Conservation (phyloP, 2,888 invertebrate species). For the Empis stercorea region DNA sequence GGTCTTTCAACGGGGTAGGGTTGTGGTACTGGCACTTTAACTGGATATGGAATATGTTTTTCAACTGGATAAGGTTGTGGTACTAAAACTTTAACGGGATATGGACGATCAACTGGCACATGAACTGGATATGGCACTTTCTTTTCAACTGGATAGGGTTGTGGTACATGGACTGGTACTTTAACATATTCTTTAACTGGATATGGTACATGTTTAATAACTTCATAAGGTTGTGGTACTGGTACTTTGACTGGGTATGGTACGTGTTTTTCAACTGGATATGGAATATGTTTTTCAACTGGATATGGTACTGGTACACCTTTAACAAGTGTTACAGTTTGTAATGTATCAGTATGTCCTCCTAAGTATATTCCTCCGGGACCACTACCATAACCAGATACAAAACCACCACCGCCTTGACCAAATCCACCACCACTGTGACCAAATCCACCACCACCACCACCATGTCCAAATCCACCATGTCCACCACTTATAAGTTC, state of each 20-base stretch:
- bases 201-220: slow-evolving; percentile 52
- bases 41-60: slow-evolving; percentile 42
- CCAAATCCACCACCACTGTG: slow-evolving; percentile 12
- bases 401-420: slow-evolving; percentile 29
- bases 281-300: slow-evolving; percentile 49
- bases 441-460: slow-evolving; percentile 26
- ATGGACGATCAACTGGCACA: slow-evolving; percentile 51
- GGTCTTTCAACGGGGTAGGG: slow-evolving; percentile 41
- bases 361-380: slow-evolving; percentile 28
- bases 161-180: slow-evolving; percentile 48
- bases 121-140: slow-evolving; percentile 44
- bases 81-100: slow-evolving; percentile 51
- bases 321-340: slow-evolving; percentile 59
- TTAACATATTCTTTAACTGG: slow-evolving; percentile 54
- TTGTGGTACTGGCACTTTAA: slow-evolving; percentile 25
- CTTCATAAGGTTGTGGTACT: slow-evolving; percentile 58
- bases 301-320: slow-evolving; percentile 60
- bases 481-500: slow-evolving; percentile 24
- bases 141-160: slow-evolving; percentile 46
- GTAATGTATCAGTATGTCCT: slow-evolving; percentile 45
- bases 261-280: slow-evolving; percentile 48
- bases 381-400: slow-evolving; percentile 21
- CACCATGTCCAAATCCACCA: slow-evolving; percentile 30
- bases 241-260: slow-evolving; percentile 52
- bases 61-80: slow-evolving; percentile 61